These are phyloP conservation scores for Sympetrum striolatum DNA, from an alignment of 2,888 invertebrate species.

Conservation along the genomic window DNA sequence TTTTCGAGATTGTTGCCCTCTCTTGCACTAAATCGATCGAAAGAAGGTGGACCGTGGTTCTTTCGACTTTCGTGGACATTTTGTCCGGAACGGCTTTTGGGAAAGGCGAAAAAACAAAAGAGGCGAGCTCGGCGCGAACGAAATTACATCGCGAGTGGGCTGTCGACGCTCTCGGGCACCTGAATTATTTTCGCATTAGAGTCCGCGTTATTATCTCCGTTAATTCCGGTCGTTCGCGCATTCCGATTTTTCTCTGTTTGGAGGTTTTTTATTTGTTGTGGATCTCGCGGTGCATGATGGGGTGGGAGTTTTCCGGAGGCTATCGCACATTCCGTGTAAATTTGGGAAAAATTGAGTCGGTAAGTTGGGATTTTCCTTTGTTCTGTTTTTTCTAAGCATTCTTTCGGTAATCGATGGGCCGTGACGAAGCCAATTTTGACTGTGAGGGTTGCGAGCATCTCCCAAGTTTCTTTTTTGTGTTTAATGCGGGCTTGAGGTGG, in stretches of 20 bases:
- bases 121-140: too few species aligned
- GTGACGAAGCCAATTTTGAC: neutral
- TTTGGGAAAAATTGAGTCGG: neutral
- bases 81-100: too few species aligned
- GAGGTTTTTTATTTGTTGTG: neutral
- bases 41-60: too few species aligned
- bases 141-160: neutral
- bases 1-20: neutral
- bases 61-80: too few species aligned
- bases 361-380: neutral
- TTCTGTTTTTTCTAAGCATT: neutral
- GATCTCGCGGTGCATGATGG: too few species aligned
- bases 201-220: neutral
- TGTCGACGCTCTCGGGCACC: too few species aligned
- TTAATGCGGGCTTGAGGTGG: too few species aligned
- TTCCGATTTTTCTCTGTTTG: neutral
- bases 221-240: neutral
- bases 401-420: neutral
- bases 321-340: neutral
- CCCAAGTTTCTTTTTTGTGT: neutral
- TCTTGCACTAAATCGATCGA: too few species aligned
- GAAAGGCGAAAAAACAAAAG: too few species aligned
- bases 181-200: neutral
- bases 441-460: neutral
- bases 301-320: neutral